Percentiles rank a stretch among this genome's conserved stretches.
These are phyloP conservation scores for Morone saxatilis DNA, from an alignment of 2,113 vertebrate species.

Conservation along the genomic window DNA sequence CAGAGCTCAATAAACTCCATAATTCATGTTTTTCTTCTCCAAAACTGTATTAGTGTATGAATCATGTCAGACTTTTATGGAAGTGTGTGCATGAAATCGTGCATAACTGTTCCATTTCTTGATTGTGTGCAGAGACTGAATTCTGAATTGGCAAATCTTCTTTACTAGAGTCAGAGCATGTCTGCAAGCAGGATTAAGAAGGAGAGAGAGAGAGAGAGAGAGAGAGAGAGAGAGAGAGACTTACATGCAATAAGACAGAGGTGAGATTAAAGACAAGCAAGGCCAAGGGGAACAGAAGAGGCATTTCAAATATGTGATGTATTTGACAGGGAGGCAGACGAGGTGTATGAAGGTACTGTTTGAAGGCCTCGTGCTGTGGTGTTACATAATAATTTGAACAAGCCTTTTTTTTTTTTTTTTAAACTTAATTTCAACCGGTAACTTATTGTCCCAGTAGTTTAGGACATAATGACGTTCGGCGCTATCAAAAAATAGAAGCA, in stretches of 20 bases:
- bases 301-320: slow-evolving; percentile 69
- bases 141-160: slow-evolving; percentile 89
- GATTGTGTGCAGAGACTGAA: slow-evolving; percentile 85
- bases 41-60: slow-evolving; percentile 9
- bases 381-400: slow-evolving; percentile 37
- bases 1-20: slow-evolving; percentile 23
- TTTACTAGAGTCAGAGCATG: slow-evolving; percentile 86
- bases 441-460: background rate
- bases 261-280: slow-evolving; percentile 40
- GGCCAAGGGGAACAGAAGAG: slow-evolving; percentile 28
- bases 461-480: background rate
- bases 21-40: slow-evolving; percentile 8
- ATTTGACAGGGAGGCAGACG: background rate
- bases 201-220: slow-evolving; percentile 12
- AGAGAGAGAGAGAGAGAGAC: slow-evolving; percentile 22
- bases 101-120: slow-evolving; percentile 84
- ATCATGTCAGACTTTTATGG: slow-evolving; percentile 54
- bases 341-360: slow-evolving; percentile 22
- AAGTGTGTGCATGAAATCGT: slow-evolving; percentile 78
- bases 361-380: slow-evolving; percentile 69
- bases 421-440: background rate
- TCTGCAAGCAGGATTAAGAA: slow-evolving; percentile 86
- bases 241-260: slow-evolving; percentile 31
- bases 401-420: background rate
- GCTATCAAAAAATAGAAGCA: slow-evolving; percentile 2